phyloP scores from a whole-genome alignment of 2,888 invertebrate genomes.

The Cantharis rustica region DNA sequence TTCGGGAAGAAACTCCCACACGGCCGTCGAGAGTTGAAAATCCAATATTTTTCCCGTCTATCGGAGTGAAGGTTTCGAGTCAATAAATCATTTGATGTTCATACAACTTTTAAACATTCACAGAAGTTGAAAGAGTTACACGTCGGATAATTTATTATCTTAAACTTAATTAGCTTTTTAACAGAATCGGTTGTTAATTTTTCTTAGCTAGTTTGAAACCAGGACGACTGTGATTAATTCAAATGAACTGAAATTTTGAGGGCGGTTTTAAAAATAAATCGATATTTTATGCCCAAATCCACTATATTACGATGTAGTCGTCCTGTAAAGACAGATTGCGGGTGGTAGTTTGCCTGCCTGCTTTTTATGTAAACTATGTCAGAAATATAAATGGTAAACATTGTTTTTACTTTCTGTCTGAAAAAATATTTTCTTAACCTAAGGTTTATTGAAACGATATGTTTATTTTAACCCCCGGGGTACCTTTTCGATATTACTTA shows the following conservation, averaged over 20 bases:
- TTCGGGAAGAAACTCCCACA: constrained; percentile 1
- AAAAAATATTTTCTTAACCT: not conserved
- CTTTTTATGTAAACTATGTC: not conserved
- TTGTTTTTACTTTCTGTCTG: not conserved
- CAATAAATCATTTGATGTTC: not conserved
- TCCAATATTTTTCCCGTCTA: not conserved
- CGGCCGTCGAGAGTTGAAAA: not conserved
- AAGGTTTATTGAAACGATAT: not conserved
- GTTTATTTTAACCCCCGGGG: not conserved
- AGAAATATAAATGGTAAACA: not conserved
- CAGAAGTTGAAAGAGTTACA: not conserved
- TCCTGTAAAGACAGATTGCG: not conserved
- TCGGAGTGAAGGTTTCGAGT: not conserved
- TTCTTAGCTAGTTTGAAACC: not conserved
- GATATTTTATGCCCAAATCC: not conserved
- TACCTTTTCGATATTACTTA: not conserved
- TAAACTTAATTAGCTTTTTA: constrained; percentile 2
- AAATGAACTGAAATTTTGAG: not conserved
- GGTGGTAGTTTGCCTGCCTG: not conserved
- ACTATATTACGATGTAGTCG: not conserved
- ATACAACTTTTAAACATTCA: not conserved
- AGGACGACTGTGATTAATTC: not conserved
- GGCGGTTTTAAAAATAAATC: not conserved
- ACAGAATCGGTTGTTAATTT: not conserved
- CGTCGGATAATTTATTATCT: not conserved